A percentile compares a stretch with the other conserved stretches of the same genome.
phyloP scores from a whole-genome alignment of 2,888 invertebrate genomes.

The Orchesellides sinensis region DNA sequence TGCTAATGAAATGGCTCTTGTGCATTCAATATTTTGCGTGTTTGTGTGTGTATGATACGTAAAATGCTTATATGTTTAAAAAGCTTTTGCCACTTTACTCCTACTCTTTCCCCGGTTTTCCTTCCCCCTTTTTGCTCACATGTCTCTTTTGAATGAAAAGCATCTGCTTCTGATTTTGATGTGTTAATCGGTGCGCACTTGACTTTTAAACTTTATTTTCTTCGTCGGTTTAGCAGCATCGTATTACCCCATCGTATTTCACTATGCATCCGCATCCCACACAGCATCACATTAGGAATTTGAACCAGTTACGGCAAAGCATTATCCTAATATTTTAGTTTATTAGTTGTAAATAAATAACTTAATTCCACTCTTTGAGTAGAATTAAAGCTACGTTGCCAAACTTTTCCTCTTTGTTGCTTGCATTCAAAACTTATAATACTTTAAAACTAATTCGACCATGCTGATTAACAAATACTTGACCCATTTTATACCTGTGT shows the following conservation, averaged over 20 bases:
- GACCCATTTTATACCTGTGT: too few relatives aligned
- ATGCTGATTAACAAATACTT: too few relatives aligned
- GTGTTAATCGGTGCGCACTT: neutral
- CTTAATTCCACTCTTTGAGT: too few relatives aligned
- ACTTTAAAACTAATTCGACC: too few relatives aligned
- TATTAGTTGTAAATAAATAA: too few relatives aligned
- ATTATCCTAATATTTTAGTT: too few relatives aligned
- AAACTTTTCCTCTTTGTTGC: too few relatives aligned
- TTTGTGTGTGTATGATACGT: neutral
- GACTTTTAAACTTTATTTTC: neutral
- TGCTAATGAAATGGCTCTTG: conserved; percentile 41
- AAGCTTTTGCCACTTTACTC: conserved; percentile 3
- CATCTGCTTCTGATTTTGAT: conserved; percentile 37
- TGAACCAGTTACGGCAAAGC: too few relatives aligned
- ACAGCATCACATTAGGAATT: too few relatives aligned
- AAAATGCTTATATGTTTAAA: neutral
- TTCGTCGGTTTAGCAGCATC: neutral
- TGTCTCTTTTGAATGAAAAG: conserved; percentile 5
- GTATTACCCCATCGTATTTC: neutral
- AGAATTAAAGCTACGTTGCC: too few relatives aligned
- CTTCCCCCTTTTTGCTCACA: conserved; percentile 22
- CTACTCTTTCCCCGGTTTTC: conserved; percentile 20
- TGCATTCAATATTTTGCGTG: conserved; percentile 23
- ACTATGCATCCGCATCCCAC: neutral
- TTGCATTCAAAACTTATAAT: too few relatives aligned